phyloP scores from a whole-genome alignment of 2,797 vertebrate species.

The Chaetophractus vellerosus region DNA sequence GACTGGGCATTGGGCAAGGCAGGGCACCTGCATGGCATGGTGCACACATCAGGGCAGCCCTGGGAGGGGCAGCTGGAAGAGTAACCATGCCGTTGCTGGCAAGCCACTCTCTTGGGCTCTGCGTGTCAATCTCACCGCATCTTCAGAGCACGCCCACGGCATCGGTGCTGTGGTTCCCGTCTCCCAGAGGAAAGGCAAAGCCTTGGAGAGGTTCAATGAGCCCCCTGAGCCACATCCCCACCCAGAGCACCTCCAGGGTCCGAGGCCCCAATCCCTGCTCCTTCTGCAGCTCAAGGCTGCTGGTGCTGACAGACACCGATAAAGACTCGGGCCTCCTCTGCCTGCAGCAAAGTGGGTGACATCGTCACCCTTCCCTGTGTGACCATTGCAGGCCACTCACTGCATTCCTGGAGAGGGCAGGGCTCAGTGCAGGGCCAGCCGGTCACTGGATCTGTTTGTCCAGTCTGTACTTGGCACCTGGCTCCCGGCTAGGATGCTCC shows the following conservation, averaged over 20 bases:
- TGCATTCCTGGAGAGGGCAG: not conserved
- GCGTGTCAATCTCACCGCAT: fast-evolving
- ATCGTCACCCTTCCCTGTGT: not conserved
- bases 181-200: not conserved
- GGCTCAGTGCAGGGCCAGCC: not conserved
- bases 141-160: fast-evolving
- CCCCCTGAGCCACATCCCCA: too few species aligned
- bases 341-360: not conserved
- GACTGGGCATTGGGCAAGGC: fast-evolving
- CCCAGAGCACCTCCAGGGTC: too few species aligned
- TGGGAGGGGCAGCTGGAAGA: fast-evolving
- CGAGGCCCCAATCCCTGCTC: too few species aligned
- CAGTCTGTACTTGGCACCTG: too few species aligned
- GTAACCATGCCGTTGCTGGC: fast-evolving
- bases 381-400: not conserved
- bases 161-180: fast-evolving
- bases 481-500: too few species aligned
- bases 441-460: too few species aligned
- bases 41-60: not conserved
- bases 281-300: too few species aligned
- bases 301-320: fast-evolving
- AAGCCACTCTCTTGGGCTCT: not conserved
- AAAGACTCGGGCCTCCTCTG: not conserved
- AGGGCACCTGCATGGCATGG: too few species aligned
- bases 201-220: fast-evolving